Conservation (phyloP, 2,113 vertebrate species). For the Lutjanus erythropterus region DNA sequence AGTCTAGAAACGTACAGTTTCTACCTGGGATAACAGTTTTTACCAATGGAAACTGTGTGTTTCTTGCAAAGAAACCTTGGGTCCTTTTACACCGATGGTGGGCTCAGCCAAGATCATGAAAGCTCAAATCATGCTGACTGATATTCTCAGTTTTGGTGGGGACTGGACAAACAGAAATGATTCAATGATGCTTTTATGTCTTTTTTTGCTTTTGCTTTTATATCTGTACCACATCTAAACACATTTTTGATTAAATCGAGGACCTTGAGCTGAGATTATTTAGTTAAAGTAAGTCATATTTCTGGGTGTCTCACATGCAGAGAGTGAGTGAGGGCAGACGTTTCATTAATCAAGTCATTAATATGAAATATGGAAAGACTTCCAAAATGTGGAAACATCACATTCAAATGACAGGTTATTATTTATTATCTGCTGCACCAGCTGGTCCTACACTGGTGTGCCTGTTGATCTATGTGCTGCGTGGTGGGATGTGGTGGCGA, state of each 20-base stretch:
- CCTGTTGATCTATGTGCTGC: constrained; percentile 34
- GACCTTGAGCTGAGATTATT: background rate
- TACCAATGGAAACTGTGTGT: too few species aligned
- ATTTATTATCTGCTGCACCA: constrained; percentile 42
- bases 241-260: too few species aligned
- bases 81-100: too few species aligned
- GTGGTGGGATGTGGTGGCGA: constrained; percentile 57
- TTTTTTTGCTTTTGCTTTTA: too few species aligned
- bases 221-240: too few species aligned
- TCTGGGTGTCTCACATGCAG: constrained; percentile 2
- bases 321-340: constrained; percentile 18
- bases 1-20: too few species aligned
- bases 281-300: constrained; percentile 13
- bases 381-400: constrained; percentile 39
- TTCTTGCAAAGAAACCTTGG: too few species aligned
- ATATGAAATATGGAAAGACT: constrained; percentile 42
- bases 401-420: constrained; percentile 35
- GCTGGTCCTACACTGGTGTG: constrained; percentile 23
- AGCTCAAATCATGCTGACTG: background rate
- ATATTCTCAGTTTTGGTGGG: background rate
- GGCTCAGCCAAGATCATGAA: background rate
- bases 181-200: too few species aligned
- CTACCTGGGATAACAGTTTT: too few species aligned
- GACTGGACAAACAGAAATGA: too few species aligned
- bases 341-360: constrained; percentile 48